phyloP scores from a whole-genome alignment of 2,797 vertebrate species.

The Neosalanx taihuensis region DNA sequence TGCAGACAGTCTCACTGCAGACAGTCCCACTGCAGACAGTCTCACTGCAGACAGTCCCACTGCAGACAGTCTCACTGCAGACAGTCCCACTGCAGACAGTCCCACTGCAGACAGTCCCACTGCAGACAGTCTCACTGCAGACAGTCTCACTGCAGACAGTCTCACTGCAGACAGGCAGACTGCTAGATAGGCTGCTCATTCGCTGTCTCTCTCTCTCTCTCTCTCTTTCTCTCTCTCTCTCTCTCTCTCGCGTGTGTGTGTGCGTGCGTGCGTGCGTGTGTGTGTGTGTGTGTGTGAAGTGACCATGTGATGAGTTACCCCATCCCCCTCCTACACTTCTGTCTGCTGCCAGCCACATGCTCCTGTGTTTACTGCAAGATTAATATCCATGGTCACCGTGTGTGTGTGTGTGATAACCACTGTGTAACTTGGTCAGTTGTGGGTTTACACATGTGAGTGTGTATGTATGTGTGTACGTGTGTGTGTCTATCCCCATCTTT shows the following conservation, averaged over 20 bases:
- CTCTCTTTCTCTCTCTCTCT: not conserved
- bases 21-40: too few species aligned
- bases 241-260: not conserved
- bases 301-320: not conserved
- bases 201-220: not conserved
- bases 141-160: too few species aligned
- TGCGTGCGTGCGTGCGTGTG: not conserved
- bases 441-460: not conserved
- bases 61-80: too few species aligned
- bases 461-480: not conserved
- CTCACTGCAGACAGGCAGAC: too few species aligned
- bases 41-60: too few species aligned
- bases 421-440: not conserved
- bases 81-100: too few species aligned
- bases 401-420: too few species aligned
- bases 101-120: too few species aligned
- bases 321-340: not conserved
- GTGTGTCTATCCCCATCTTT: not conserved
- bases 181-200: too few species aligned
- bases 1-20: too few species aligned
- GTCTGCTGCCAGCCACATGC: slow-evolving; percentile 6
- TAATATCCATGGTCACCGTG: not conserved
- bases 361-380: not conserved
- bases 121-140: too few species aligned
- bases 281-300: slow-evolving; percentile 8